phyloP scores from a whole-genome alignment of 1,140 invertebrate genomes.

The Zaprionus lachaisei region DNA sequence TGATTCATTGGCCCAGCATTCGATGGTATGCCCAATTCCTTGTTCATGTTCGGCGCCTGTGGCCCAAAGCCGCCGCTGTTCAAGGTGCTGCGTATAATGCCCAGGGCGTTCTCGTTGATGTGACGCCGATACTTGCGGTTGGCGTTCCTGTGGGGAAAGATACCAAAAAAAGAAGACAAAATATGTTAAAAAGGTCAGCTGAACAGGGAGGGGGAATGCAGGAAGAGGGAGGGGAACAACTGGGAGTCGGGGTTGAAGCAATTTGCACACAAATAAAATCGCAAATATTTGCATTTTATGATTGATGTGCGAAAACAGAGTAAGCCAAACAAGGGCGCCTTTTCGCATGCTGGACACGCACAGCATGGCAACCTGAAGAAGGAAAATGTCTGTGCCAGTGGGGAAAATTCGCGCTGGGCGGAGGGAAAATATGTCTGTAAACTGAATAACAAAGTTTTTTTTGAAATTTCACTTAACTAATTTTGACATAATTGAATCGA shows the following conservation, averaged over 20 bases:
- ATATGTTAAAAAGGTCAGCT: neutral
- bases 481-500: neutral
- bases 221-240: no score
- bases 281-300: conserved; percentile 83
- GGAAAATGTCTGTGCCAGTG: neutral
- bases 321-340: conserved; percentile 47
- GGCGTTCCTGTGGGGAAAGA: conserved; percentile 65
- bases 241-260: no score
- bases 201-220: no score
- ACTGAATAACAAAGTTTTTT: neutral
- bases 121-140: conserved; percentile 81
- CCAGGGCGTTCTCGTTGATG: conserved; percentile 78
- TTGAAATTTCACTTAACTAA: neutral
- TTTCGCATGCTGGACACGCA: conserved; percentile 70
- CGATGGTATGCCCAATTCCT: conserved; percentile 78
- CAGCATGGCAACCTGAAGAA: conserved; percentile 9
- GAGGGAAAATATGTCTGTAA: neutral
- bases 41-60: conserved; percentile 79
- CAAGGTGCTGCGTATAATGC: conserved; percentile 75
- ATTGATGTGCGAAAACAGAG: conserved; percentile 69
- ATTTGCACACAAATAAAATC: conserved; percentile 80
- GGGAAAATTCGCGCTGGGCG: neutral
- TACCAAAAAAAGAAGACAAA: neutral
- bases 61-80: conserved; percentile 80
- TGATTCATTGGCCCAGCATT: conserved; percentile 80